A percentile compares a stretch with the other conserved stretches of the same genome.
Evolutionary conservation across 2,113 vertebrate genomes (phyloP).

Genomic region (Periophthalmus modestus): DNA sequence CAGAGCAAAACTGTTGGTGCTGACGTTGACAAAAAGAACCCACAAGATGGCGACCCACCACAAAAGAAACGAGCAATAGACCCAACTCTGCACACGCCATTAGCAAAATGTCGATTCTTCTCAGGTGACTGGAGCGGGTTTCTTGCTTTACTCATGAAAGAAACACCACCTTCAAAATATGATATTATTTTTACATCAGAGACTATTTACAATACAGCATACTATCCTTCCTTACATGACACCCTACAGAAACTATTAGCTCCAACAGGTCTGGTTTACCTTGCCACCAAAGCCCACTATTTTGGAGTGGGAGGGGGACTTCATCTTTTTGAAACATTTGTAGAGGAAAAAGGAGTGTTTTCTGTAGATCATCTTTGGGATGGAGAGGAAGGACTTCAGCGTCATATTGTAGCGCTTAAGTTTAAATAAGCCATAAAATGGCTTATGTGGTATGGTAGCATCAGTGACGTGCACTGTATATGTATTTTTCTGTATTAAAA

Average conservation of each 20-base stretch:
- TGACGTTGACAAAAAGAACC: slow-evolving; percentile 8
- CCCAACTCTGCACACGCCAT: slow-evolving; percentile 21
- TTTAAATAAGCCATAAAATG: slow-evolving; percentile 74
- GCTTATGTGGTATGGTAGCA: background rate
- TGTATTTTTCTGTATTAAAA: slow-evolving; percentile 2
- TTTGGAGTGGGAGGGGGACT: slow-evolving; percentile 94
- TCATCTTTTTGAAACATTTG: slow-evolving; percentile 85
- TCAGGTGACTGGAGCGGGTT: slow-evolving; percentile 92
- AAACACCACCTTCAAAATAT: slow-evolving; percentile 75
- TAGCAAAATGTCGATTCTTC: slow-evolving; percentile 82
- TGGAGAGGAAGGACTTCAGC: slow-evolving; percentile 85
- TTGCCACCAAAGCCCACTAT: slow-evolving; percentile 93
- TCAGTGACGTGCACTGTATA: background rate
- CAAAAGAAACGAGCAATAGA: slow-evolving; percentile 62
- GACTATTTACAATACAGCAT: slow-evolving; percentile 91
- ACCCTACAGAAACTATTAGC: slow-evolving; percentile 79
- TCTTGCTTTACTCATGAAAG: slow-evolving; percentile 74
- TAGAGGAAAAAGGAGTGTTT: slow-evolving; percentile 82
- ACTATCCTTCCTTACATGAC: slow-evolving; percentile 83
- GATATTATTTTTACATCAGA: slow-evolving; percentile 93
- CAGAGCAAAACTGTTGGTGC: slow-evolving; percentile 9
- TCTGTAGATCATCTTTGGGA: slow-evolving; percentile 74
- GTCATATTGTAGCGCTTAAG: slow-evolving; percentile 82
- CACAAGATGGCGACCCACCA: slow-evolving; percentile 32
- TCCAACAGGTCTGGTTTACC: slow-evolving; percentile 79